Percentiles rank a stretch among this genome's conserved stretches.
Conservation (phyloP, 2,797 vertebrate species). For the Phaenicophaeus curvirostris region DNA sequence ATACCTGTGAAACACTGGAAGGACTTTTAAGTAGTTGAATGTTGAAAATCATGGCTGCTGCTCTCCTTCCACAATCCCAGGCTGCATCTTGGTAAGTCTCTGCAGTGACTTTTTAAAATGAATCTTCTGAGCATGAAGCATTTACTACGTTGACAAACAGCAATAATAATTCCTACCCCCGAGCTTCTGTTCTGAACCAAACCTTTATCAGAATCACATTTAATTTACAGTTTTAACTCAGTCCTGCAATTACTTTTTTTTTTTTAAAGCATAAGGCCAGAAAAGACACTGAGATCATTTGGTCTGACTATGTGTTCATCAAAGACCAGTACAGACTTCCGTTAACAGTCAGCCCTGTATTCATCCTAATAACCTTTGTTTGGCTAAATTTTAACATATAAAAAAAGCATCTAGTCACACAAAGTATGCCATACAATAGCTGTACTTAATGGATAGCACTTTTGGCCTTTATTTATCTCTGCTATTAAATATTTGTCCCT, state of each 20-base stretch:
- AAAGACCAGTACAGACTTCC: neutral
- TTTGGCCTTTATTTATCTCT: neutral
- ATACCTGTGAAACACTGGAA: neutral
- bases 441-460: neutral
- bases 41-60: neutral
- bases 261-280: neutral
- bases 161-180: neutral
- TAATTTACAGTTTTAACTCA: neutral
- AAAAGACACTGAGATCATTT: neutral
- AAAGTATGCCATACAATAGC: neutral
- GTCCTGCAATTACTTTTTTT: neutral
- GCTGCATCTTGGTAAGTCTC: neutral
- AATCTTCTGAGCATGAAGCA: neutral
- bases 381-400: neutral
- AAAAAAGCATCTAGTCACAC: neutral
- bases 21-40: neutral
- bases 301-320: neutral
- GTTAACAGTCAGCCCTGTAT: neutral
- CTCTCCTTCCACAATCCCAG: neutral
- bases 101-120: neutral
- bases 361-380: neutral
- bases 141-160: neutral
- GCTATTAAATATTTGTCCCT: neutral
- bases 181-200: neutral
- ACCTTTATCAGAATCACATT: neutral